These are phyloP conservation scores for Myripristis jacobus DNA, from an alignment of 2,797 vertebrate species.

Conservation along the genomic window DNA sequence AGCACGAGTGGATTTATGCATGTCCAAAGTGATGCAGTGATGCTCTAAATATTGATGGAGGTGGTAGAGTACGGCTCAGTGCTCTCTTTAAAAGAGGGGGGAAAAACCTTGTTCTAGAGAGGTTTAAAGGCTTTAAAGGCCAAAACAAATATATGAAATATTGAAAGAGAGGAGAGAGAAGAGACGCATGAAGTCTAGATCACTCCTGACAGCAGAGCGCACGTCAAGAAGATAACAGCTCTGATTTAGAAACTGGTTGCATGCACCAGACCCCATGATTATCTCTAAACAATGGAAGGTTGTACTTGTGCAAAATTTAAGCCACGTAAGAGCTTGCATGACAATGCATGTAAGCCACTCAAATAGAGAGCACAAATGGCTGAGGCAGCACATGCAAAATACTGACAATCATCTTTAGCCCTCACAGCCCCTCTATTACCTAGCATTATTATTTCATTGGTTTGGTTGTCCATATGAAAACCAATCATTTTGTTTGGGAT, in stretches of 20 bases:
- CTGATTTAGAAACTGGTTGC: constrained; percentile 39
- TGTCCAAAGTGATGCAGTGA: constrained; percentile 64
- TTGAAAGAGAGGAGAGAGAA: constrained; percentile 48
- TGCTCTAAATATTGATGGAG: constrained; percentile 77
- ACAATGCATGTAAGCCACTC: background rate
- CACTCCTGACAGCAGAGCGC: constrained; percentile 30
- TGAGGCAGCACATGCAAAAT: background rate
- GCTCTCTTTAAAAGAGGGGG: constrained; percentile 46
- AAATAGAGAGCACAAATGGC: constrained; percentile 1
- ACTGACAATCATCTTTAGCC: background rate
- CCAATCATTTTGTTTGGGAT: too few species aligned
- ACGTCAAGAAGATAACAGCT: constrained; percentile 39
- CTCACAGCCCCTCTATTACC: background rate
- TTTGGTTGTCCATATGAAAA: too few species aligned
- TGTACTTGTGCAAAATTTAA: constrained; percentile 27
- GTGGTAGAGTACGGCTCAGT: constrained; percentile 27
- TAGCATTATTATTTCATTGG: background rate
- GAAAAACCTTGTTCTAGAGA: constrained; percentile 57
- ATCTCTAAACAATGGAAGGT: constrained; percentile 34
- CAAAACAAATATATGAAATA: constrained; percentile 73
- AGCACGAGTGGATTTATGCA: constrained; percentile 60
- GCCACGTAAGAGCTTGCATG: background rate
- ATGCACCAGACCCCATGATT: constrained; percentile 27
- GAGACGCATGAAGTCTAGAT: constrained; percentile 33
- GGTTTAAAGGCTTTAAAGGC: constrained; percentile 62